Conservation (phyloP, 1,140 invertebrate species). For the Drosophila baimaii region DNA sequence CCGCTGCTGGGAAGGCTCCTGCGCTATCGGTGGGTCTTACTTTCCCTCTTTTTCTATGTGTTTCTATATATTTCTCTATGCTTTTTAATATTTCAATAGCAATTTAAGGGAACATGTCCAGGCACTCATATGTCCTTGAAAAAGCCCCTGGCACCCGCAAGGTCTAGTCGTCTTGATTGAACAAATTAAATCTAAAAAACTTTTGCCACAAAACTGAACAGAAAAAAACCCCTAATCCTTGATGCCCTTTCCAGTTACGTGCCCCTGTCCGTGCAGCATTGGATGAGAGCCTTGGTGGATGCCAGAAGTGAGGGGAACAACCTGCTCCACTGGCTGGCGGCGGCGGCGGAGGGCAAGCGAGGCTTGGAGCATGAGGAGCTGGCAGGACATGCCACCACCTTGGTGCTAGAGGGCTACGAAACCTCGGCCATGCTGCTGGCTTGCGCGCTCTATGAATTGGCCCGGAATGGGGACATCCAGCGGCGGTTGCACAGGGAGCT, state of each 20-base stretch:
- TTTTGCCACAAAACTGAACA: neutral
- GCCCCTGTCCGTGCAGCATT: conserved; percentile 39
- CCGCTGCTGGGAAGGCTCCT: conserved; percentile 37
- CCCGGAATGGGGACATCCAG: conserved; percentile 85
- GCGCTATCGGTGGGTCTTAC: conserved; percentile 45
- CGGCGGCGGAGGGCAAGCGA: conserved; percentile 11
- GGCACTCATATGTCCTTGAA: neutral
- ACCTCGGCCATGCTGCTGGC: conserved; percentile 67
- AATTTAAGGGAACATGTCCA: neutral
- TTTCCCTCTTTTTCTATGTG: rapidly evolving
- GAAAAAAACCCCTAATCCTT: no score
- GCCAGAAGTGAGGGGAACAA: conserved; percentile 10
- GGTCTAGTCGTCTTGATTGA: neutral
- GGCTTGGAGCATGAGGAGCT: conserved; percentile 8
- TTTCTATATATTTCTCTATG: neutral
- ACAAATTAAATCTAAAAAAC: neutral
- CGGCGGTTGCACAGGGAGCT: conserved; percentile 86
- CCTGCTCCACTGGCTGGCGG: conserved; percentile 42
- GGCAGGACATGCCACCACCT: conserved; percentile 60
- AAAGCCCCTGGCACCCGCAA: no score
- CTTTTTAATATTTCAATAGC: neutral
- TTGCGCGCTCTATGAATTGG: conserved; percentile 82
- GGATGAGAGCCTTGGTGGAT: conserved; percentile 41
- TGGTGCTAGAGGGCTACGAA: conserved; percentile 73
- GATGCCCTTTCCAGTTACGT: conserved; percentile 42